A percentile compares a stretch with the other conserved stretches of the same genome.
Evolutionary conservation across 2,113 vertebrate genomes (phyloP).

Genomic region (Hucho hucho): DNA sequence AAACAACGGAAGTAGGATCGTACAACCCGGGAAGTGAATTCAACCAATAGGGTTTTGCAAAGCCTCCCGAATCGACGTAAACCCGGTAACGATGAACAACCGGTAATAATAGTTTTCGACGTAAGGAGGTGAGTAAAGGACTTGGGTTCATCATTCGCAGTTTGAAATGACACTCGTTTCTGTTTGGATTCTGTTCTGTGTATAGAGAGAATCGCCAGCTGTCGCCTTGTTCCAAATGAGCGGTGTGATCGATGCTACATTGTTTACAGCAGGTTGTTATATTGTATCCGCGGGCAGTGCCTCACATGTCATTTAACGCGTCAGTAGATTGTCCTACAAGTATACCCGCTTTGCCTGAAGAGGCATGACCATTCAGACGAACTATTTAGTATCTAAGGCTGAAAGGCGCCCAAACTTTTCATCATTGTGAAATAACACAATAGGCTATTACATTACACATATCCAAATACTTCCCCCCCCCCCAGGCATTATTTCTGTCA

Average conservation of each 20-base stretch:
- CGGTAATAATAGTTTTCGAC: constrained; percentile 93
- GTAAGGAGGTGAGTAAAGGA: constrained; percentile 88
- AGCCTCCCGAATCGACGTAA: constrained; percentile 78
- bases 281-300: background rate
- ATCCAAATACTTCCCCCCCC: no score
- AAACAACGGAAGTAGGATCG: constrained; percentile 68
- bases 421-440: no score
- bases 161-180: background rate
- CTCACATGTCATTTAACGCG: background rate
- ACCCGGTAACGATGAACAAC: constrained; percentile 73
- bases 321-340: no score
- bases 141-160: constrained; percentile 31
- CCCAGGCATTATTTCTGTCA: no score
- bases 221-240: background rate
- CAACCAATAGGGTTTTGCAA: constrained; percentile 77
- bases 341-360: no score
- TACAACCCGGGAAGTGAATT: constrained; percentile 32
- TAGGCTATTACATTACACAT: no score
- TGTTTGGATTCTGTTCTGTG: background rate
- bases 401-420: no score
- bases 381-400: background rate
- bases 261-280: constrained; percentile 24
- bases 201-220: background rate
- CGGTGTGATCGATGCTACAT: background rate
- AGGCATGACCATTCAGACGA: background rate